These are phyloP conservation scores for Entosphenus tridentatus DNA, from an alignment of 2,113 vertebrate genomes.

Conservation along the genomic window DNA sequence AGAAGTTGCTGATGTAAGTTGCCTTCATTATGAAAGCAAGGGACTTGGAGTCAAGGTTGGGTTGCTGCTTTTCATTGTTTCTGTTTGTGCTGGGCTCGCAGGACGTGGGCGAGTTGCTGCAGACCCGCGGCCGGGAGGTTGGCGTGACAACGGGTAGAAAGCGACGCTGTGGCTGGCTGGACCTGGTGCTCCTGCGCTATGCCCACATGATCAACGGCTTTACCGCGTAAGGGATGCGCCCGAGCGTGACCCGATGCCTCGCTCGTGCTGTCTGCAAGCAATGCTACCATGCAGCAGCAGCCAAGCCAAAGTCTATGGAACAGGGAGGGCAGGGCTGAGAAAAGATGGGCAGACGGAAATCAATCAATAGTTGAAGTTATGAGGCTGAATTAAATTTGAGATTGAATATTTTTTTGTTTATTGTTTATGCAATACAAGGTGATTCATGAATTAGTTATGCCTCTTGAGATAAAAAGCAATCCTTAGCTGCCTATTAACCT, in stretches of 20 bases:
- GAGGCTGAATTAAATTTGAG: no score
- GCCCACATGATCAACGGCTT: slow-evolving; percentile 50
- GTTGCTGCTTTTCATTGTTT: no score
- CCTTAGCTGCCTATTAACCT: no score
- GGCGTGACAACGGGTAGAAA: slow-evolving; percentile 34
- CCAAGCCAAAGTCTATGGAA: background rate
- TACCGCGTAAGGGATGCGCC: slow-evolving; percentile 26
- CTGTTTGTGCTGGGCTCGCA: background rate
- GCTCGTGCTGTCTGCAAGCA: background rate
- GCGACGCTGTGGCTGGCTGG: slow-evolving; percentile 28
- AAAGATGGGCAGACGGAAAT: background rate
- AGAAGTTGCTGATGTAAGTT: no score
- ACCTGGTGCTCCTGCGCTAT: slow-evolving; percentile 37
- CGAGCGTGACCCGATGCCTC: background rate
- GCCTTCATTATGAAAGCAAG: no score
- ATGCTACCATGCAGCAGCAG: no score
- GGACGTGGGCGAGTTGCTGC: slow-evolving; percentile 22
- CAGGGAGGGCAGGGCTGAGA: background rate
- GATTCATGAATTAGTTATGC: no score
- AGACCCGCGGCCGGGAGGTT: slow-evolving; percentile 29
- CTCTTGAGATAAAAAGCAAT: no score
- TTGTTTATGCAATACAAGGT: no score
- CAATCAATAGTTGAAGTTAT: background rate
- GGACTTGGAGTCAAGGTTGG: no score
- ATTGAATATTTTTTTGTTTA: no score